phyloP scores from a whole-genome alignment of 2,113 vertebrate species.

The Bubo blakistoni region DNA sequence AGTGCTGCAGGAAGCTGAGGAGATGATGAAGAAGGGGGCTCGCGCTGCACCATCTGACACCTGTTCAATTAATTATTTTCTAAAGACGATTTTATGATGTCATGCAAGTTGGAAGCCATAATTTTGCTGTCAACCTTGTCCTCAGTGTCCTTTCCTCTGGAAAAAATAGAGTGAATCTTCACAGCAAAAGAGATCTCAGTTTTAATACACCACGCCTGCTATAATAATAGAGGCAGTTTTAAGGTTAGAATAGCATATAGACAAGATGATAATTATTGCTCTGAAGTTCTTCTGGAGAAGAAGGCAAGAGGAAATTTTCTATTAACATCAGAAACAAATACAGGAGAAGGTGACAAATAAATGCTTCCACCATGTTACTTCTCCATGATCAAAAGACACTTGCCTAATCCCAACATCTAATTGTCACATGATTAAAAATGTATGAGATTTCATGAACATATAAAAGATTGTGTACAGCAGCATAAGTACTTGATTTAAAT shows the following conservation, averaged over 20 bases:
- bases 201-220: background rate
- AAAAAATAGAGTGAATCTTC: background rate
- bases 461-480: background rate
- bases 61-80: background rate
- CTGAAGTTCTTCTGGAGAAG: background rate
- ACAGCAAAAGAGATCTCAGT: background rate
- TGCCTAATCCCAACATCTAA: background rate
- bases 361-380: background rate
- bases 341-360: background rate
- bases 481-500: background rate
- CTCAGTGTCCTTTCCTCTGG: background rate
- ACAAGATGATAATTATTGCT: slow-evolving; percentile 6
- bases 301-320: background rate
- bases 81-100: background rate
- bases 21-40: background rate
- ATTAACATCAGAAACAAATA: background rate
- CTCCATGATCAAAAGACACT: background rate
- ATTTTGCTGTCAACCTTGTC: background rate
- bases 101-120: background rate
- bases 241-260: background rate
- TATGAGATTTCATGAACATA: background rate
- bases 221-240: background rate
- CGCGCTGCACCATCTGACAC: background rate
- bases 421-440: background rate
- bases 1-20: background rate